Conservation (phyloP, 2,113 vertebrate species). For the Grammomys dolichurus region DNA sequence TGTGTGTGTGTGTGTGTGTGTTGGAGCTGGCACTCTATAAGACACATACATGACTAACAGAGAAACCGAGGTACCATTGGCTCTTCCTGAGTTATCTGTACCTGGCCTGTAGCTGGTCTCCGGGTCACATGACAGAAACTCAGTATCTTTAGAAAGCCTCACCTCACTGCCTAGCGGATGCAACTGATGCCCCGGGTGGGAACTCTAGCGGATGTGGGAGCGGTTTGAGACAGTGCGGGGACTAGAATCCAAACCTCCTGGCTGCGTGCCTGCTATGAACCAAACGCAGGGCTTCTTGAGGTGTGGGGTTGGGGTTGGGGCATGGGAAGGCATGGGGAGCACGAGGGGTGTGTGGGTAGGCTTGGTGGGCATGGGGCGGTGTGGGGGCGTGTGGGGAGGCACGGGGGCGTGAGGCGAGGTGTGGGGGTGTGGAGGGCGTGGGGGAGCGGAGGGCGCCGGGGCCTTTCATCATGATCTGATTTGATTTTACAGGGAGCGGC, state of each 20-base stretch:
- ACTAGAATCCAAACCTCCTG: neutral
- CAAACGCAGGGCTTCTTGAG: too few relatives aligned
- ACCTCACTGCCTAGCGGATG: neutral
- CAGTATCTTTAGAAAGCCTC: neutral
- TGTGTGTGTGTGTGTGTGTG: too few relatives aligned
- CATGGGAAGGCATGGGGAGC: too few relatives aligned
- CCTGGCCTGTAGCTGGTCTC: neutral
- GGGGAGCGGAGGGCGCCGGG: too few relatives aligned
- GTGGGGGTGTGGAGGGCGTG: too few relatives aligned
- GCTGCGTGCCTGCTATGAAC: fast-evolving
- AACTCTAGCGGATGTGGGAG: fast-evolving
- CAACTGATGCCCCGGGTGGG: neutral
- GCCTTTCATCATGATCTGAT: neutral
- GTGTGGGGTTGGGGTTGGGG: neutral
- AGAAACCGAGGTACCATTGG: fast-evolving
- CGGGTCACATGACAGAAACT: fast-evolving
- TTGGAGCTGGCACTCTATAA: neutral
- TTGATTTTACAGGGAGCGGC: neutral
- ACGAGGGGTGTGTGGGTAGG: too few relatives aligned
- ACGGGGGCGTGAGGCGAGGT: too few relatives aligned
- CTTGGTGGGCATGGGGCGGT: too few relatives aligned
- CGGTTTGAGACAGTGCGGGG: fast-evolving
- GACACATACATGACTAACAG: neutral
- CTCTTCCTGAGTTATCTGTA: neutral
- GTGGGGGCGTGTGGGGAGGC: too few relatives aligned